Evolutionary conservation across 2,113 vertebrate species (phyloP), one percentile per base, ranked within the genome.

Genomic region (Raja brachyura): DNA sequence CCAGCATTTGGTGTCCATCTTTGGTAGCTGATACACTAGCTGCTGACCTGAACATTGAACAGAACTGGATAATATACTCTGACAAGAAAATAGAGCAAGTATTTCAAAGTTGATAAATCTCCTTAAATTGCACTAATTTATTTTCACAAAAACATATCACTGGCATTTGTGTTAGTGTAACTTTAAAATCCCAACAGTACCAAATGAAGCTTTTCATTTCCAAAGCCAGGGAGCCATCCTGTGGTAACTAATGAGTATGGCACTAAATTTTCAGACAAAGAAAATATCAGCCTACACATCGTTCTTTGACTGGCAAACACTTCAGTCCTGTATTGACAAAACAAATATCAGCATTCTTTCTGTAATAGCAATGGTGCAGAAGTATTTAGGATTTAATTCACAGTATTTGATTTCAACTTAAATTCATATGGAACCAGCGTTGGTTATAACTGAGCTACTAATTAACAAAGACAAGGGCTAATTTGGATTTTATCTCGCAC

Each of bases 281-380:
- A 31, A 63, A 66, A 63, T 81, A 5, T 25, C 22, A 54, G 25
- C 20, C 59, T 31, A 61, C 31, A 59, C 6, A 33, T 88, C 61
- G 31, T 63, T 61, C 83, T 4, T 59, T 2, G 59, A 86, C 2
- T 63, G 28, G 28, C 83, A 86, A 63, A 31, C 28, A 88, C 61
- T n/a, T 66, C 83, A 6, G 31, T 59, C 28, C 61, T 33, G 81
- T 86, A 88, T 66, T 88, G 83, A 88, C 83, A 88, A 31, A 88
- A 10, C 10, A 28, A 61, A 61, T 61, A 56, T 86, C 28, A 61
- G 61, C 83, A 88, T 88, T 63, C 59, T 31, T 88, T 88, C 8
- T 1, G n/a, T 88, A 88, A 88, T 88, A 63, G 28, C 83, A 63
- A 10, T 63, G 11, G 13, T 63, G 16, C 31, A 31, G 59, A 31